phyloP scores from a whole-genome alignment of 1,140 invertebrate genomes.

The Cyphomyrmex costatus region DNA sequence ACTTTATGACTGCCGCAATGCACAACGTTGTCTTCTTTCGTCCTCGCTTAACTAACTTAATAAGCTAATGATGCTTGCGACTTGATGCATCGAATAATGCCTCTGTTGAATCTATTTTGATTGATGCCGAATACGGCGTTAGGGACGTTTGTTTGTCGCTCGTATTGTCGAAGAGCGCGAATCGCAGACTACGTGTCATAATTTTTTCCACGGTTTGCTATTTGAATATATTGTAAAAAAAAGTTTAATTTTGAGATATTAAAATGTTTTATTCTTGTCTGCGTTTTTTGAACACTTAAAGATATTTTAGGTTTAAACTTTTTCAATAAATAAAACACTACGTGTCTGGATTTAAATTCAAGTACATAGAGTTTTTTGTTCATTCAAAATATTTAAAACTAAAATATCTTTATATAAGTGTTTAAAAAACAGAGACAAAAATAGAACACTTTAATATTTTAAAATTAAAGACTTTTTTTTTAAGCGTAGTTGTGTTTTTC shows the following conservation, averaged over 20 bases:
- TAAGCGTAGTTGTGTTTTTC: constrained; percentile 3
- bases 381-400: too few relatives aligned
- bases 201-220: neutral
- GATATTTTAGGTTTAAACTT: too few relatives aligned
- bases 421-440: too few relatives aligned
- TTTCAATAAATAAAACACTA: too few relatives aligned
- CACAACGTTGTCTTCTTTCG: constrained; percentile 67
- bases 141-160: constrained; percentile 38
- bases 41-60: constrained; percentile 74
- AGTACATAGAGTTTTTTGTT: too few relatives aligned
- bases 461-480: too few relatives aligned
- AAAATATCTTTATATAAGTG: too few relatives aligned
- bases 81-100: constrained; percentile 54
- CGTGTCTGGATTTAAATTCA: too few relatives aligned
- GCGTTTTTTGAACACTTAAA: too few relatives aligned
- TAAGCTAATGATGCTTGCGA: constrained; percentile 69
- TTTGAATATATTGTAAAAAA: neutral
- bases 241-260: too few relatives aligned
- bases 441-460: too few relatives aligned
- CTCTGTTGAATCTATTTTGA: constrained; percentile 59
- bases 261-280: too few relatives aligned
- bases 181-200: neutral
- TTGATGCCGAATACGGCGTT: constrained; percentile 17
- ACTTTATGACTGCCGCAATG: constrained; percentile 42
- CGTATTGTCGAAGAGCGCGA: neutral